Evolutionary conservation across 2,113 vertebrate genomes (phyloP).

Genomic region (Alouatta palliata): DNA sequence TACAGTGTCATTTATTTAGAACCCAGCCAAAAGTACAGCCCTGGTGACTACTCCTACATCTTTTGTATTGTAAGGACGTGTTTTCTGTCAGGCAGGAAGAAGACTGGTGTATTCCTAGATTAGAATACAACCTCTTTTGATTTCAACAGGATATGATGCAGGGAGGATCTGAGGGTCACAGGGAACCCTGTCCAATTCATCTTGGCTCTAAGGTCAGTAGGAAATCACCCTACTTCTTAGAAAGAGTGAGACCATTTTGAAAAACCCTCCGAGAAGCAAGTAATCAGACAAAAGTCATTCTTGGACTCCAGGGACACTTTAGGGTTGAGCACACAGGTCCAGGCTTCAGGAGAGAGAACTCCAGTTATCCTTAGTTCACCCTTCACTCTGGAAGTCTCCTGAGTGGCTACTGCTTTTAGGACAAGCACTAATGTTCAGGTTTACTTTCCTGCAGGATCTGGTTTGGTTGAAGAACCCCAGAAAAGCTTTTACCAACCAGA

Average conservation of each 20-base stretch:
- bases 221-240: constrained; percentile 43
- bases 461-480: not conserved
- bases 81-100: not conserved
- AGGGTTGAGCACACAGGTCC: not conserved
- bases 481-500: not conserved
- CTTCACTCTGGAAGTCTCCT: not conserved
- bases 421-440: accelerated
- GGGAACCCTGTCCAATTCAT: not conserved
- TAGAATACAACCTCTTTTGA: not conserved
- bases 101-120: not conserved
- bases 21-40: not conserved
- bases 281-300: not conserved
- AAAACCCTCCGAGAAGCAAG: constrained; percentile 8
- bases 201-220: constrained; percentile 9
- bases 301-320: not conserved
- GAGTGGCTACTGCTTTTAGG: not conserved
- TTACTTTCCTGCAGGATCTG: not conserved
- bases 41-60: not conserved
- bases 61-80: not conserved
- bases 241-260: constrained; percentile 9
- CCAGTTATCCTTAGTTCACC: accelerated
- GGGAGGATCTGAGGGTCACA: not conserved
- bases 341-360: not conserved
- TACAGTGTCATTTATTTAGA: constrained; percentile 66
- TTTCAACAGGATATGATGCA: not conserved